Evolutionary conservation across 2,888 invertebrate species (phyloP).

Genomic region (Hemicrepidius hirtus): DNA sequence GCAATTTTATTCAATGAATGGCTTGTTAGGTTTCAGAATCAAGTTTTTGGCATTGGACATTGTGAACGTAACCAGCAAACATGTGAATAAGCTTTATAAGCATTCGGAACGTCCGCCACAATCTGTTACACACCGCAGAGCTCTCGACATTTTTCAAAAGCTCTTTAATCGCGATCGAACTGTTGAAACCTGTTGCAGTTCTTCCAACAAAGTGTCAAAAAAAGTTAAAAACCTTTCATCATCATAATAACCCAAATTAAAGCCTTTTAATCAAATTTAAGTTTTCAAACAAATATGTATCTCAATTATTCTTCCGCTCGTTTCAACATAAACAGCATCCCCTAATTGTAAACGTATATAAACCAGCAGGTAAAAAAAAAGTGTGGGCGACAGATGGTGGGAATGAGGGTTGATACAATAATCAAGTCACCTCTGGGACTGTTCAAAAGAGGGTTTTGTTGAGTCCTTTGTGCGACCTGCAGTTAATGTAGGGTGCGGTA

Average conservation of each 20-base stretch:
- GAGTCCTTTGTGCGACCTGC: constrained; percentile 56
- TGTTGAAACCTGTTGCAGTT: constrained; percentile 71
- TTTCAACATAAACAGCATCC: constrained; percentile 30
- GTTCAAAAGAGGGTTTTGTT: constrained; percentile 64
- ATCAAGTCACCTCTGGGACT: constrained; percentile 69
- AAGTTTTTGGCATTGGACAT: constrained; percentile 36
- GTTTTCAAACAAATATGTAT: constrained; percentile 15
- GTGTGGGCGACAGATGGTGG: constrained; percentile 70
- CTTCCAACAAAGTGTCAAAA: constrained; percentile 61
- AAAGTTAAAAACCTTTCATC: constrained; percentile 28
- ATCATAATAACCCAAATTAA: constrained; percentile 18
- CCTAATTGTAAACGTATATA: constrained; percentile 37
- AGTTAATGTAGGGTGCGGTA: constrained; percentile 57
- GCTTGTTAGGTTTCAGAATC: constrained; percentile 20
- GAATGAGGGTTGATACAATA: constrained; percentile 66
- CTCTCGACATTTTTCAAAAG: constrained; percentile 71
- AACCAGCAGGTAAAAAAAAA: constrained; percentile 58
- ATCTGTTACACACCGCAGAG: constrained; percentile 69
- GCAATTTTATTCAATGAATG: constrained; percentile 9
- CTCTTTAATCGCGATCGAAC: constrained; percentile 72
- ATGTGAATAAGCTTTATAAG: constrained; percentile 64
- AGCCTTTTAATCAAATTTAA: constrained; percentile 24
- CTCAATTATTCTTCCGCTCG: constrained; percentile 35
- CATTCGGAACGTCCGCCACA: constrained; percentile 63
- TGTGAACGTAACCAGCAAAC: constrained; percentile 61